Evolutionary conservation across 2,888 invertebrate species (phyloP), one percentile per base, ranked within the genome.

Genomic region (Lithophane socia): DNA sequence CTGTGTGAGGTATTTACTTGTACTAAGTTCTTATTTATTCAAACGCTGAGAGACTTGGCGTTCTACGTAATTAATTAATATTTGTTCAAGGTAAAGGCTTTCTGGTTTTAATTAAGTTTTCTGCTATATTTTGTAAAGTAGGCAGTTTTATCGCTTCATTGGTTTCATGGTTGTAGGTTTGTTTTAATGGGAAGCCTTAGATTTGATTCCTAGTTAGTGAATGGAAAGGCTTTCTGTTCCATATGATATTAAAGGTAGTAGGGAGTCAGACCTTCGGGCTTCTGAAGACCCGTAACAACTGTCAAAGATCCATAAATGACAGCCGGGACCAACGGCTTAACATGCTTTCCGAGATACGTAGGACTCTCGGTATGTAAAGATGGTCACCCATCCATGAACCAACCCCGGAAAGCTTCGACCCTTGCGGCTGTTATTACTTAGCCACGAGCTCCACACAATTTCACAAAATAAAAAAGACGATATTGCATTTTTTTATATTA

Each of bases 401-500:
- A 37, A 37, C 4, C 37, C 4, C 37, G 37, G 37, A 0, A 37
- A 5, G 37, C 37, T 37, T 37, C 37, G 37, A 37, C 37, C 4
- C 37, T 4, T 37, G 37, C 5, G 37, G 37, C 37, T 37, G 37
- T 37, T 37, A 37, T 37, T 37, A 37, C 37, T 37, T 37, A 37
- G 4, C 37, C 37, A 37, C 37, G 37, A 37, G 37, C 37, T 37
- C 18, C 37, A 64, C 24, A 42, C 7, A 52, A 42, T 42, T 75
- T 24, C 37, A 37, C 37, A 37, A 37, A 10, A 29, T 37, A 44
- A 49, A 60, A 56, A 44, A 60, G 58, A 60, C 18, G 77, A 82
- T 69, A 82, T 72, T 78, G 61, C 71, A 69, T 78, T 75, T 79
- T 80, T 68, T 68, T 75, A 1, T 60, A 75, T 73, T 56, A 75